A percentile compares a stretch with the other conserved stretches of the same genome.
phyloP scores from a whole-genome alignment of 1,140 invertebrate genomes.

The Aleiodes sp. region DNA sequence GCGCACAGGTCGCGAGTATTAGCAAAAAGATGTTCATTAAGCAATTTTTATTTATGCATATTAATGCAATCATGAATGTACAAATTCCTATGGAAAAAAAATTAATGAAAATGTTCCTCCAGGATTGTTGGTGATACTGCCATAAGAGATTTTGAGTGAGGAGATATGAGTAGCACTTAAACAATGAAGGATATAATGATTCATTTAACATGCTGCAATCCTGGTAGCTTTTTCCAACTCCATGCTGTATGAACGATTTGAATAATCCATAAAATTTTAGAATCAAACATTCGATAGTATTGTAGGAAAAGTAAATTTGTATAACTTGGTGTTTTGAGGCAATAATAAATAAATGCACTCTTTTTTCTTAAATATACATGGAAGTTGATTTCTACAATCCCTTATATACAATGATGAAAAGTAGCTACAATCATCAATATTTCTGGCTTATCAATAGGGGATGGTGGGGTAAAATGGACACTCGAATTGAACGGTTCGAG shows the following conservation, averaged over 20 bases:
- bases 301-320: slow-evolving; percentile 28
- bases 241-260: neutral
- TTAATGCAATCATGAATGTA: slow-evolving; percentile 2
- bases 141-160: too few species aligned
- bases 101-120: neutral
- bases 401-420: too few species aligned
- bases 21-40: slow-evolving; percentile 8
- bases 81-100: neutral
- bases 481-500: too few species aligned
- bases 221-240: slow-evolving; percentile 1
- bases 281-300: neutral
- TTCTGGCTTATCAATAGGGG: too few species aligned
- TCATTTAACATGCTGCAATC: neutral
- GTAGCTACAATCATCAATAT: too few species aligned
- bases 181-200: too few species aligned
- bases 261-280: neutral
- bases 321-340: slow-evolving; percentile 10
- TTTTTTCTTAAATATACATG: neutral
- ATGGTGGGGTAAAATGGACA: too few species aligned
- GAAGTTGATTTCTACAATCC: neutral
- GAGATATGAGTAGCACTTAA: too few species aligned
- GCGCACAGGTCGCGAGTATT: slow-evolving; percentile 1
- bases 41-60: neutral
- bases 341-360: neutral
- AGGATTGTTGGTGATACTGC: too few species aligned